phyloP scores from a whole-genome alignment of 1,140 invertebrate genomes.

The Agrypnia vestita region DNA sequence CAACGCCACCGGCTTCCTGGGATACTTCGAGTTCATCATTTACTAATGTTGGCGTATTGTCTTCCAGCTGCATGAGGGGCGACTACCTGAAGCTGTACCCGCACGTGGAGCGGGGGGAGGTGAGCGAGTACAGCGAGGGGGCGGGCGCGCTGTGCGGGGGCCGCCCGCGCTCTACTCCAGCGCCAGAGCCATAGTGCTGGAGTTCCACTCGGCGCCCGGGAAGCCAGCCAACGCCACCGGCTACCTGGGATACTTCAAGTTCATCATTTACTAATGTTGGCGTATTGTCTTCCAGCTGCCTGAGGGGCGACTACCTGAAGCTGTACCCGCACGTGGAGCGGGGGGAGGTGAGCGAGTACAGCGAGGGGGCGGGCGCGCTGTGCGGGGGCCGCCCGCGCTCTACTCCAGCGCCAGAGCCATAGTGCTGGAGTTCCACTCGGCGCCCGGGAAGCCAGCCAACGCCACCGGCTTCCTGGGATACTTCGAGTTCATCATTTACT shows the following conservation, averaged over 20 bases:
- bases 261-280: conserved; percentile 71
- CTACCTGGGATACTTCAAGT: conserved; percentile 86
- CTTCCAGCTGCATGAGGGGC: conserved; percentile 82
- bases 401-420: conserved; percentile 88
- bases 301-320: conserved; percentile 84
- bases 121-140: too few relatives aligned
- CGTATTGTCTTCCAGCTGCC: conserved; percentile 78
- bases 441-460: conserved; percentile 75
- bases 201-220: conserved; percentile 82
- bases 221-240: conserved; percentile 78
- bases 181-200: conserved; percentile 82
- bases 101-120: too few relatives aligned
- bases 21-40: conserved; percentile 88
- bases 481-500: conserved; percentile 81
- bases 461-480: conserved; percentile 85
- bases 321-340: conserved; percentile 83
- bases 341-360: conserved; percentile 85
- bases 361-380: conserved; percentile 82
- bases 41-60: too few relatives aligned
- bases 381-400: conserved; percentile 84
- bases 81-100: conserved; percentile 89
- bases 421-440: conserved; percentile 86
- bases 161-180: conserved; percentile 87
- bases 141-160: too few relatives aligned
- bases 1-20: conserved; percentile 84